Evolutionary conservation across 2,888 invertebrate genomes (phyloP), one percentile per base, ranked within the genome.

Genomic region (Microplitis manilae): DNA sequence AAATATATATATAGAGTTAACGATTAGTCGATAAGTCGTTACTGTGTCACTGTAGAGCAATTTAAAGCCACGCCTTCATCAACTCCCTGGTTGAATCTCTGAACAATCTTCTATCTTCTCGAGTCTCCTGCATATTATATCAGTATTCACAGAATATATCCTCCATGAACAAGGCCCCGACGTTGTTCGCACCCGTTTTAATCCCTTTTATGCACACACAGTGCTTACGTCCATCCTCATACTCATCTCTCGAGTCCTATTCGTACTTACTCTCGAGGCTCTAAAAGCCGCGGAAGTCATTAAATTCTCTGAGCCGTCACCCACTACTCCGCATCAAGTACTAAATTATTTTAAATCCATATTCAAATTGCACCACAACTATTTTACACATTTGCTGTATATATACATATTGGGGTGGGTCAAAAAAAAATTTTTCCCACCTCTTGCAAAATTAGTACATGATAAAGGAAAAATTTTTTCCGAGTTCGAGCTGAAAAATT

Each of bases 21-120:
- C 75, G 75, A 39, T 61, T 61, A 50, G 61, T 75, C 75, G 68
- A 61, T 75, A 68, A 75, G 75, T 75, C 75, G 68, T 69, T 75
- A 69, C 64, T 69, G 69, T 62, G 20, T 40, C 5, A 40, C 67
- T n/a, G 59, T 20, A 17, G 69, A 75, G 69, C 68, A 75, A 75
- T 75, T 69, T 69, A 68, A 40, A 17, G 62, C 69, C 7, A 30
- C 75, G 59, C 50, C 17, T 59, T 38, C 40, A 17, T 67, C 38
- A 13, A 68, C 39, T 39, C 68, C 67, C 68, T 38, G 30, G 13
- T 8, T 50, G 30, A 65, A 65, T 65, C 20, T 38, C 65, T 65
- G 30, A 65, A 65, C 38, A 30, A 30, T 38, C 13, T 50, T 50
- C 50, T 50, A 8, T 13, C 8, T 8, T 50, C 50, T 50, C 50